Evolutionary conservation across 2,113 vertebrate species (phyloP), one percentile per base, ranked within the genome.

Genomic region (Hirundichthys speculiger): DNA sequence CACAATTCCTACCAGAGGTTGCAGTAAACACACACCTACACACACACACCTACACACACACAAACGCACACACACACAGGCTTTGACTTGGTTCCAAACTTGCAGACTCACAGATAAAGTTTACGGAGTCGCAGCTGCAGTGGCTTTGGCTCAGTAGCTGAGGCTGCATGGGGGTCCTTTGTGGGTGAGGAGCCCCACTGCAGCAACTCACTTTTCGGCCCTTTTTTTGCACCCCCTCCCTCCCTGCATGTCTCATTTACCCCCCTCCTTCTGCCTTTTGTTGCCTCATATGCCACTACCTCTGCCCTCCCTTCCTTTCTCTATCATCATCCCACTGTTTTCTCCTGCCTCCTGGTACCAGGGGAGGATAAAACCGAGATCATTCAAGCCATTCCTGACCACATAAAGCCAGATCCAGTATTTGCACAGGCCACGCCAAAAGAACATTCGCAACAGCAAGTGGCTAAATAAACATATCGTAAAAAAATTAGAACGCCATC

Each of bases 111-210:
- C 41, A 7, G 42, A 62, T 53, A 3, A 39, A 62, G 69, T 60
- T 69, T 59, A 48, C 55, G 53, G 47, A 45, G 66, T 25, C 14
- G 1, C 71, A 80, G 75, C 83, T 85, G 80, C 83, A 85, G 74
- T 74, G 63, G 67, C 80, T 86, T 54, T 66, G 73, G 65, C 60
- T 85, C 59, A 43, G 46, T 65, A 50, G 46, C 74, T 75, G 68
- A 79, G 80, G 68, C 70, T 81, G 67, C 78, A 79, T 50, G 65
- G 73, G 69, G 69, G 56, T 74, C 38, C 66, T 79, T 77, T 82
- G 76, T 82, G 80, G 74, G 55, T 60, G 67, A 84, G 63, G 65
- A 69, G 69, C 59, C 72, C 69, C 30, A 45, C 79, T 81, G 78
- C 86, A 79, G 77, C 47, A 14, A 52, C 50, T 66, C 59, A 49